A percentile compares a stretch with the other conserved stretches of the same genome.
phyloP scores from a whole-genome alignment of 2,797 vertebrate species.

The Gallinago stenura region DNA sequence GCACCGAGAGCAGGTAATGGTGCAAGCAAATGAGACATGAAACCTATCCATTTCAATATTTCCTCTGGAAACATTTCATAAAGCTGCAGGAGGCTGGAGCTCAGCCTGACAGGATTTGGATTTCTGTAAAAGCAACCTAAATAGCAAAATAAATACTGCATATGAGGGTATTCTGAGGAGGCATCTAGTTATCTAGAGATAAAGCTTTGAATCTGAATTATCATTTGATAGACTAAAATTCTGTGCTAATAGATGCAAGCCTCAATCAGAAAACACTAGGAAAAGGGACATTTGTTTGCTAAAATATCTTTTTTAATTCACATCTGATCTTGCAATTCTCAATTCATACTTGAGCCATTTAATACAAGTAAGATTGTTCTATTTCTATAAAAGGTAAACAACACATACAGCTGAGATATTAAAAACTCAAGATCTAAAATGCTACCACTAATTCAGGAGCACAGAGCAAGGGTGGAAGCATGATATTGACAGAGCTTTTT shows the following conservation, averaged over 20 bases:
- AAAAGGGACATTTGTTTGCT: neutral
- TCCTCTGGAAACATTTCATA: neutral
- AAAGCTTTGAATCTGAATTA: neutral
- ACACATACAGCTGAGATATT: neutral
- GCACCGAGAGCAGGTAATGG: neutral
- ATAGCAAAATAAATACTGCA: neutral
- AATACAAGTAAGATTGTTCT: neutral
- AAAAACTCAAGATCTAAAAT: neutral
- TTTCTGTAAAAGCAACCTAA: neutral
- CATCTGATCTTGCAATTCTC: neutral
- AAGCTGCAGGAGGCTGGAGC: neutral
- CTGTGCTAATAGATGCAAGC: neutral
- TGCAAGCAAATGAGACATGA: neutral
- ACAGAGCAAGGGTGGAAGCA: neutral
- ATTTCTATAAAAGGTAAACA: neutral
- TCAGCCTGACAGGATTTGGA: neutral
- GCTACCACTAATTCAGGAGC: neutral
- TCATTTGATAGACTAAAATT: neutral
- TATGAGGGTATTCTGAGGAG: neutral
- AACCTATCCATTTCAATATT: neutral
- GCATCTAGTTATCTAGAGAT: neutral
- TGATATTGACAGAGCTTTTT: neutral
- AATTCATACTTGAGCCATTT: neutral
- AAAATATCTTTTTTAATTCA: neutral
- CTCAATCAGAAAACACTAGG: neutral